Percentiles rank a stretch among this genome's conserved stretches.
Evolutionary conservation across 2,888 invertebrate species (phyloP).

Genomic region (Diaprepes abbreviatus): DNA sequence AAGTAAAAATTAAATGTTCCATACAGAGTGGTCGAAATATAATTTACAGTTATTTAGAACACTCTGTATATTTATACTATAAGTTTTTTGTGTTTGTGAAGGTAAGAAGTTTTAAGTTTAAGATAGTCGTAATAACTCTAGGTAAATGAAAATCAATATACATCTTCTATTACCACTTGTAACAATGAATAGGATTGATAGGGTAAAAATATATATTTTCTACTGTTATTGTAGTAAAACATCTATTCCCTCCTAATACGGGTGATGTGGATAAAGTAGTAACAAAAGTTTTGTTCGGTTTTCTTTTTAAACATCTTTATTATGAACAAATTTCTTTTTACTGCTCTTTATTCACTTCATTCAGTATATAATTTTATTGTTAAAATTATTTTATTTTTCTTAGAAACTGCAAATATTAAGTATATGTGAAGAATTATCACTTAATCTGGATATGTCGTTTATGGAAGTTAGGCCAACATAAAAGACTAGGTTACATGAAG

Average conservation of each 20-base stretch:
- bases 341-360: too few relatives aligned
- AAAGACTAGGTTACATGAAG: too few relatives aligned
- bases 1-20: not conserved
- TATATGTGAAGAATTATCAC: too few relatives aligned
- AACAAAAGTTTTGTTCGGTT: too few relatives aligned
- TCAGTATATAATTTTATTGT: too few relatives aligned
- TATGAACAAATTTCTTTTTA: too few relatives aligned
- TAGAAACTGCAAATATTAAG: too few relatives aligned
- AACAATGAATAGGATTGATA: not conserved
- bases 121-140: not conserved
- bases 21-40: not conserved
- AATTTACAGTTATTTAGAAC: not conserved
- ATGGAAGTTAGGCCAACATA: too few relatives aligned
- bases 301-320: too few relatives aligned
- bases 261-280: too few relatives aligned
- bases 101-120: not conserved
- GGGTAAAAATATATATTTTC: constrained; percentile 6
- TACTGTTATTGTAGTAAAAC: not conserved
- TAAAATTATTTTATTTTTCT: too few relatives aligned
- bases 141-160: not conserved
- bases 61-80: not conserved
- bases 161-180: not conserved
- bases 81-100: not conserved
- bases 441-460: too few relatives aligned
- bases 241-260: not conserved